Conservation (phyloP, 2,888 invertebrate genomes). For the Andricus quercusramuli region DNA sequence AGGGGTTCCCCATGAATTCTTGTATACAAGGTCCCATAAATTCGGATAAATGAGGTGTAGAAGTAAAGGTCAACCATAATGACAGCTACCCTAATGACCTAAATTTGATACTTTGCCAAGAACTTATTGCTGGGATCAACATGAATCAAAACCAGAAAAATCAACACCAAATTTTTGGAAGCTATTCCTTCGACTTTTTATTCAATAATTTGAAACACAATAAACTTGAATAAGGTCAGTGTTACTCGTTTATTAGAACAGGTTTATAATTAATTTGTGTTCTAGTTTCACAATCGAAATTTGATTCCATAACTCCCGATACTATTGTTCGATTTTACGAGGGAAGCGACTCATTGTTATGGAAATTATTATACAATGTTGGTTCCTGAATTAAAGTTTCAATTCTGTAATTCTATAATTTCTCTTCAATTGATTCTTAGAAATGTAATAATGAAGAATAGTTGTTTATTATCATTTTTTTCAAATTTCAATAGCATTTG, state of each 20-base stretch:
- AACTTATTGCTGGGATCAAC: background rate
- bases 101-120: background rate
- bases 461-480: too few species aligned
- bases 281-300: slow-evolving; percentile 19
- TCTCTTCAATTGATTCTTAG: background rate
- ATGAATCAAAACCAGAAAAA: background rate
- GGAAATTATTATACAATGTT: background rate
- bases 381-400: background rate
- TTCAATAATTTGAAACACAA: background rate
- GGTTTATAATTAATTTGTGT: background rate
- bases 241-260: background rate
- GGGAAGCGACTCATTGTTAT: background rate
- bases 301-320: background rate
- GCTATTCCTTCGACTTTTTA: background rate
- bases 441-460: background rate
- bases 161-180: background rate
- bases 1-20: background rate
- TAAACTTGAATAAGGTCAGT: background rate
- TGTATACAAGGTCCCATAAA: background rate
- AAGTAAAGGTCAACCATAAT: background rate
- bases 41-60: background rate
- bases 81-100: background rate
- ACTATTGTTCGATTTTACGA: background rate
- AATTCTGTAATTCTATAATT: background rate
- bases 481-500: too few species aligned